A percentile compares a stretch with the other conserved stretches of the same genome.
Conservation (phyloP, 2,797 vertebrate genomes). For the Cephalopachus bancanus region DNA sequence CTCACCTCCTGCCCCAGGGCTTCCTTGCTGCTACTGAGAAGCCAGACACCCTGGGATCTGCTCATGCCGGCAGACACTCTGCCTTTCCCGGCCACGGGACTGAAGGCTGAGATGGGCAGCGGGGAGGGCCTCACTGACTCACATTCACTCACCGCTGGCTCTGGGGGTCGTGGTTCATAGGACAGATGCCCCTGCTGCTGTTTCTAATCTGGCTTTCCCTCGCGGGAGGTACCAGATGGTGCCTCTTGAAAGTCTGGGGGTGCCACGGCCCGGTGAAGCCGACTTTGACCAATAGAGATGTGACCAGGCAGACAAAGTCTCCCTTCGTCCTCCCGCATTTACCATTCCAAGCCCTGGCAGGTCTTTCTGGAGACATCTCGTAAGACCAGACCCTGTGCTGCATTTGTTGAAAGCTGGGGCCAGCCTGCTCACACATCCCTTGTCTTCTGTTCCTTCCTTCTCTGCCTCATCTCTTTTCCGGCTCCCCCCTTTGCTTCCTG, state of each 20-base stretch:
- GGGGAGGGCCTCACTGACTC: background rate
- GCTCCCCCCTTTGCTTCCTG: background rate
- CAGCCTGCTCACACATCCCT: too few species aligned
- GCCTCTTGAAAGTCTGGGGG: background rate
- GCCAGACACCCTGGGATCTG: background rate
- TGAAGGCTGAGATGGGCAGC: background rate
- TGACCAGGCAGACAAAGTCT: background rate
- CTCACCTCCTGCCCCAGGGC: background rate
- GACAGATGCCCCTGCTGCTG: background rate
- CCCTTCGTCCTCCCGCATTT: background rate
- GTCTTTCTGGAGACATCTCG: background rate
- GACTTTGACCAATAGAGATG: background rate
- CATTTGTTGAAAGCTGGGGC: background rate
- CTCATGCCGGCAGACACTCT: background rate
- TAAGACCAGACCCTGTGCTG: background rate
- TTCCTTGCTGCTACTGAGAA: background rate
- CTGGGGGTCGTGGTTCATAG: accelerated
- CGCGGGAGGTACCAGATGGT: background rate
- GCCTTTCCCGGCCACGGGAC: background rate
- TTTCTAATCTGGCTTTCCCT: background rate
- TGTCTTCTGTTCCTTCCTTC: background rate
- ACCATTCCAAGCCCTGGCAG: background rate
- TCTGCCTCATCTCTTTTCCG: background rate
- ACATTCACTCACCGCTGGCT: background rate
- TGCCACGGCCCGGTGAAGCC: background rate